Evolutionary conservation across 2,113 vertebrate genomes (phyloP), one percentile per base, ranked within the genome.

Genomic region (Copsychus sechellarum): DNA sequence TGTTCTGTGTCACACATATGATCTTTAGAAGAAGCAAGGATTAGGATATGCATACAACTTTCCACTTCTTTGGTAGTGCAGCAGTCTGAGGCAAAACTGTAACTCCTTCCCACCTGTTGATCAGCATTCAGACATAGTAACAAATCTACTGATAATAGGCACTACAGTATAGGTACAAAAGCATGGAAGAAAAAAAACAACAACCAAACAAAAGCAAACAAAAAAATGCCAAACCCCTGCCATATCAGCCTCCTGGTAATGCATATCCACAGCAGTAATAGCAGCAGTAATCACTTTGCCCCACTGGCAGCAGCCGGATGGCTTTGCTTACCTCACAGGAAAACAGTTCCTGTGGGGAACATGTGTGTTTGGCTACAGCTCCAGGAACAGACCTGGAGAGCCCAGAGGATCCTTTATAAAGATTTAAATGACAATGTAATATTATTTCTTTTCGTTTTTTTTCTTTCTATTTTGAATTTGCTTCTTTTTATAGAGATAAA

Each of bases 401-500:
- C 38, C 16, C 56, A 56, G 14, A 65, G 24, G 10, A 64, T n/a
- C 13, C 40, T 73, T 90, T 47, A 50, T 14, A 72, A 56, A 9
- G 0, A 67, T 14, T 76, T 40, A 62, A 71, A 62, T 66, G 5
- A 66, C 20, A 86, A 22, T 24, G 25, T 48, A 65, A 25, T 56
- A 20, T 12, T 2, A 1, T n/a, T 6, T 36, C 3, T 19, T 36
- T 36, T 24, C 1, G 31, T 11, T 24, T 48, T 24, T 12, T 5
- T 4, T 29, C 29, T 21, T 80, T 28, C 13, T 62, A 51, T 42
- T 71, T 62, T 62, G 8, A 18, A 81, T 78, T 81, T 85, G 12
- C 19, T 70, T 34, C 11, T 81, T 65, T 65, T 88, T 56, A 60
- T 4, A 81, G 33, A 72, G 50, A 60, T 4, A 60, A 88, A 85